Evolutionary conservation across 30 jellyfish, hydroid and myxozoan species (phyloP).

Genomic region (Mastigias papua): DNA sequence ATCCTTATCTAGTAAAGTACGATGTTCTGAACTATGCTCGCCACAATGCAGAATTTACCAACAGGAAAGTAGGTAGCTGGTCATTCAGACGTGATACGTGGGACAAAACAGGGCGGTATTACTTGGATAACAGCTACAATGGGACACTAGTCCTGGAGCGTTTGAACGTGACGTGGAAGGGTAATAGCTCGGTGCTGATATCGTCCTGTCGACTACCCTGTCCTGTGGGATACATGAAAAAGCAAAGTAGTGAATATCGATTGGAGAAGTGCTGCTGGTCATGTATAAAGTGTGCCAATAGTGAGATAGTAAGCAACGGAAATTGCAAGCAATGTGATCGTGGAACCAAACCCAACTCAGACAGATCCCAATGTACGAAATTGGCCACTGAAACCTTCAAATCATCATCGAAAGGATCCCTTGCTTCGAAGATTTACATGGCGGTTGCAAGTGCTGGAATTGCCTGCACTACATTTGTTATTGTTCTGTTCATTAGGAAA

Average conservation of each 20-base stretch:
- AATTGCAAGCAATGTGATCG: constrained; percentile 69
- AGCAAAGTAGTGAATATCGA: constrained; percentile 25
- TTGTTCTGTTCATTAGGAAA: constrained; percentile 57
- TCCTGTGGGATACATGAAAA: constrained; percentile 49
- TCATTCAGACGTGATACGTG: constrained; percentile 37
- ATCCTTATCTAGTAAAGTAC: constrained; percentile 57
- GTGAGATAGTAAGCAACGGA: constrained; percentile 53
- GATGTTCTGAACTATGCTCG: constrained; percentile 59
- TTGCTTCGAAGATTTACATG: constrained; percentile 37
- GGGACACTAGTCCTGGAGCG: constrained; percentile 20
- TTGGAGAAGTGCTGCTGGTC: constrained; percentile 89
- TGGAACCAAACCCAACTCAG: constrained; percentile 60
- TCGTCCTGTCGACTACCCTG: constrained; percentile 84
- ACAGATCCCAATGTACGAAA: constrained; percentile 25
- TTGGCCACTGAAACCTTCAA: constrained; percentile 50
- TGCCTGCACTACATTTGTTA: constrained; percentile 45
- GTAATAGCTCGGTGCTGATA: neutral
- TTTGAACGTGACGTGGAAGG: constrained; percentile 23
- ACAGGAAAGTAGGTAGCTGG: constrained; percentile 67
- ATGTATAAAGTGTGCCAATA: constrained; percentile 58
- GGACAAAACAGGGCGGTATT: constrained; percentile 22
- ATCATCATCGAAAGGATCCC: neutral
- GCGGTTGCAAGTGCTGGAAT: constrained; percentile 68
- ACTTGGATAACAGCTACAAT: constrained; percentile 11
- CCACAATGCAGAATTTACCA: constrained; percentile 9